A percentile compares a stretch with the other conserved stretches of the same genome.
phyloP scores from a whole-genome alignment of 2,888 invertebrate species.

The Idaea dimidiata region DNA sequence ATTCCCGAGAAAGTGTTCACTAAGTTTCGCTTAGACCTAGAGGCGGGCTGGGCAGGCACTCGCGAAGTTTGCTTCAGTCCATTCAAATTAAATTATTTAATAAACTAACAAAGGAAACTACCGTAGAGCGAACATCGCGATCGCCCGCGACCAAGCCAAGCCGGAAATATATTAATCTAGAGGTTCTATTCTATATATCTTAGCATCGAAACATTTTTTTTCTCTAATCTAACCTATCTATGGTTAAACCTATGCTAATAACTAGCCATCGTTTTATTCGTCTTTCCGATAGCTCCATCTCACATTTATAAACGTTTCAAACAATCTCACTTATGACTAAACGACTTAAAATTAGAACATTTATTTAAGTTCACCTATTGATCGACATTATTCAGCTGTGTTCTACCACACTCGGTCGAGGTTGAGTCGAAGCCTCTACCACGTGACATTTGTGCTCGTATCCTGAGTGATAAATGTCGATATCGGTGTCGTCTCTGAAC shows the following conservation, averaged over 20 bases:
- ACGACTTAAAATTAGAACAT: conserved; percentile 75
- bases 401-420: conserved; percentile 64
- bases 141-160: conserved; percentile 47
- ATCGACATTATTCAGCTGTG: conserved; percentile 68
- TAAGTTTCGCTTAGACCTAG: conserved; percentile 56
- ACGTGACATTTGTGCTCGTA: conserved; percentile 67
- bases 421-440: conserved; percentile 53
- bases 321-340: conserved; percentile 70
- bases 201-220: conserved; percentile 77
- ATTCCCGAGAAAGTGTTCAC: conserved; percentile 69
- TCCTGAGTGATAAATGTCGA: conserved; percentile 5
- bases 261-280: conserved; percentile 65
- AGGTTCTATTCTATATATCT: conserved; percentile 72
- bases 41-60: conserved; percentile 44
- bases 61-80: conserved; percentile 67
- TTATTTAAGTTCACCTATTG: conserved; percentile 73
- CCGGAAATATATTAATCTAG: conserved; percentile 68
- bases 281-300: conserved; percentile 61
- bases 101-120: conserved; percentile 80
- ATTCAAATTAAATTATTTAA: conserved; percentile 79
- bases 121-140: conserved; percentile 61
- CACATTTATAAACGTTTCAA: conserved; percentile 63
- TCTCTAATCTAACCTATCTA: conserved; percentile 76
- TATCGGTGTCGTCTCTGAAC: conserved; percentile 11
- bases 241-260: conserved; percentile 69